Evolutionary conservation across 2,113 vertebrate genomes (phyloP).

Genomic region (Neogale vison): DNA sequence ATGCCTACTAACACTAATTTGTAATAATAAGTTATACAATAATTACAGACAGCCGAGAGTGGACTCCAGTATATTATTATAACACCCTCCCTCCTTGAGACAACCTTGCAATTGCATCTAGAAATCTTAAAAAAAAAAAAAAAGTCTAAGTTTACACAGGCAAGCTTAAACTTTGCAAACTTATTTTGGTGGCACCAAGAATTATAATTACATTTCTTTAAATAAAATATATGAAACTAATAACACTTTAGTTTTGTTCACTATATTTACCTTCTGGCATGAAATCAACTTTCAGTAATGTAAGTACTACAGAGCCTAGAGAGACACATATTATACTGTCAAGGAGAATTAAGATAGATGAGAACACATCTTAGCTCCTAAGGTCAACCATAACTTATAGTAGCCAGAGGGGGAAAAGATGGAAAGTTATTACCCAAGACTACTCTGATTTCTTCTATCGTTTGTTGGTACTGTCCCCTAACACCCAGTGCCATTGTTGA

Average conservation of each 20-base stretch:
- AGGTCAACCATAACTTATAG: constrained; percentile 29
- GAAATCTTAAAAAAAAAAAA: neutral
- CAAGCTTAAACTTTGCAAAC: neutral
- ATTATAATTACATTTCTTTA: constrained; percentile 52
- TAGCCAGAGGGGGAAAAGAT: constrained; percentile 49
- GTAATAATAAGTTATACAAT: neutral
- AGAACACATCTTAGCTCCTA: constrained; percentile 1
- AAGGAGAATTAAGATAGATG: constrained; percentile 63
- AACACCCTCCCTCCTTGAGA: neutral
- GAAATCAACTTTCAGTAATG: constrained; percentile 62
- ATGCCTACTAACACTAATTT: neutral
- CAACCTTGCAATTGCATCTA: neutral
- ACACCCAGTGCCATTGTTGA: neutral
- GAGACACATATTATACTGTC: constrained; percentile 53
- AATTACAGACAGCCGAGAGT: constrained; percentile 15
- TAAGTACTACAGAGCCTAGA: constrained; percentile 38
- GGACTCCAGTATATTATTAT: neutral
- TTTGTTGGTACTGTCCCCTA: neutral
- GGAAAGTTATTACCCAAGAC: constrained; percentile 22
- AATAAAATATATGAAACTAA: constrained; percentile 48
- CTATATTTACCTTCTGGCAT: neutral
- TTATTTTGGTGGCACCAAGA: neutral
- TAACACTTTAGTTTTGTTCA: constrained; percentile 44
- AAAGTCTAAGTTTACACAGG: neutral
- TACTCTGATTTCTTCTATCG: constrained; percentile 11